Evolutionary conservation across 1,140 invertebrate genomes (phyloP).

Genomic region (Potamilus streckersoni): DNA sequence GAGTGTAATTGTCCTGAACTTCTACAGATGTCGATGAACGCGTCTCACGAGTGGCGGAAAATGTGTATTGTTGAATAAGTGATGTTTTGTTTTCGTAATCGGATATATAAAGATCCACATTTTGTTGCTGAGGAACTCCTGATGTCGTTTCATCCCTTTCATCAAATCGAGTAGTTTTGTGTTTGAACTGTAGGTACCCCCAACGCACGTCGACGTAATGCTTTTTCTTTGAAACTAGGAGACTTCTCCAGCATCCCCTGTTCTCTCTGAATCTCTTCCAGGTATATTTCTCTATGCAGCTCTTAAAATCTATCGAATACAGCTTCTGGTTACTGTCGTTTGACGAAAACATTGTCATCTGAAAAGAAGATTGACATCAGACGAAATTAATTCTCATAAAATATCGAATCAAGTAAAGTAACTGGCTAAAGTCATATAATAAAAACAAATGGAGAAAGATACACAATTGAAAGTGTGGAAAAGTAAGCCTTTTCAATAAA

Average conservation of each 20-base stretch:
- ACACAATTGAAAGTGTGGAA: no score
- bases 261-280: slow-evolving; percentile 8
- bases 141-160: not conserved
- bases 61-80: slow-evolving; percentile 18
- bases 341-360: no score
- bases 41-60: slow-evolving; percentile 17
- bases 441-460: no score
- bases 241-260: slow-evolving; percentile 2
- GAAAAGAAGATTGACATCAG: no score
- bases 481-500: no score
- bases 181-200: slow-evolving; percentile 28
- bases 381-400: no score
- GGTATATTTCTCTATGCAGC: slow-evolving; percentile 13
- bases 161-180: slow-evolving; percentile 7
- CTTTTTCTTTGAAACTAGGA: slow-evolving; percentile 4
- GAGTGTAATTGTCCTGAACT: slow-evolving; percentile 31
- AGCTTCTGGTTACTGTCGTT: not conserved
- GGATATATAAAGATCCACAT: slow-evolving; percentile 18
- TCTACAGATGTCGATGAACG: slow-evolving; percentile 14
- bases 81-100: slow-evolving; percentile 29
- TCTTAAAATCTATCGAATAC: slow-evolving; percentile 19
- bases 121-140: not conserved
- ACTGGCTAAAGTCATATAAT: no score
- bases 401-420: no score
- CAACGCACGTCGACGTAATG: slow-evolving; percentile 27